phyloP scores from a whole-genome alignment of 2,113 vertebrate genomes.

The Oncorhynchus masou region DNA sequence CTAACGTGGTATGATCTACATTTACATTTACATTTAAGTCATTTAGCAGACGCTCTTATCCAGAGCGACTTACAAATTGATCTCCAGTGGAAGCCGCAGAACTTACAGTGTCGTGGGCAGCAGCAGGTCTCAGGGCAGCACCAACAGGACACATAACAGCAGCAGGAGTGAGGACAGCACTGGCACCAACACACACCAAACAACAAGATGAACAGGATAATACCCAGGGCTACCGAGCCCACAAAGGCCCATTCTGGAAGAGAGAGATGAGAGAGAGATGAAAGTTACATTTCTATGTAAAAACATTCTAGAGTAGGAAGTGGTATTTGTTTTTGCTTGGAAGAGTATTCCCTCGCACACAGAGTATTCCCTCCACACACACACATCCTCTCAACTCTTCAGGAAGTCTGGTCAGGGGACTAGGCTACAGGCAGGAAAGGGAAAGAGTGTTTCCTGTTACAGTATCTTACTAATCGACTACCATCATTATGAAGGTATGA shows the following conservation, averaged over 20 bases:
- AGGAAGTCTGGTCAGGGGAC: conserved; percentile 44
- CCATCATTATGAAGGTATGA: too few species aligned
- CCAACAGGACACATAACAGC: conserved; percentile 92
- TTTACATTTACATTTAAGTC: too few species aligned
- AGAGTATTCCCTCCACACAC: background rate
- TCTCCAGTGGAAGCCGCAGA: background rate
- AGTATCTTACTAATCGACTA: too few species aligned
- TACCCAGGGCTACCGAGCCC: conserved; percentile 82
- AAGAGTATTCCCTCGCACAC: background rate
- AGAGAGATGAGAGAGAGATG: conserved; percentile 16
- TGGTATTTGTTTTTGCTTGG: too few species aligned
- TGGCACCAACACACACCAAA: conserved; percentile 97
- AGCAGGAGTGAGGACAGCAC: conserved; percentile 96
- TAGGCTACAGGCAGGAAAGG: conserved; percentile 57
- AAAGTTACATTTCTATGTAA: too few species aligned
- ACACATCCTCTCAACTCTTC: background rate
- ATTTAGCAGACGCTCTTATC: too few species aligned
- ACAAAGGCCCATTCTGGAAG: conserved; percentile 94
- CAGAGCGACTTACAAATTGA: too few species aligned
- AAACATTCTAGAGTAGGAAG: too few species aligned
- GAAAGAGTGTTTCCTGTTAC: background rate
- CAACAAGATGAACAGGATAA: conserved; percentile 84
- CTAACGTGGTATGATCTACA: too few species aligned
- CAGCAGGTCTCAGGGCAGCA: conserved; percentile 95
- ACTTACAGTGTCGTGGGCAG: conserved; percentile 93